Evolutionary conservation across 2,888 invertebrate species (phyloP).

Genomic region (Drosophila affinis): DNA sequence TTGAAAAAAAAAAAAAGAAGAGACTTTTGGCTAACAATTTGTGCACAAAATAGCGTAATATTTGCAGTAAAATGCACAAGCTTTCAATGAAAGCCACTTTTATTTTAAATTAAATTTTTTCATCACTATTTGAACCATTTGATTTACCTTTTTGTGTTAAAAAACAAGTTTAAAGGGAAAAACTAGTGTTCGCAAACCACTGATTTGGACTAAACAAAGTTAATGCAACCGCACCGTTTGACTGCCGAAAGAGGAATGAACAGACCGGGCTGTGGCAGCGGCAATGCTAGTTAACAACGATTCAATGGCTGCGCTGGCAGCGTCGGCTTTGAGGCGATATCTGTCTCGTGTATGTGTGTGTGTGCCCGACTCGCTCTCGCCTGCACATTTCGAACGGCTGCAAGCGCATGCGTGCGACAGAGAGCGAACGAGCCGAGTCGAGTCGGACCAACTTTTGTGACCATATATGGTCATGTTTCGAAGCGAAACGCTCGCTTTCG

Average conservation of each 20-base stretch:
- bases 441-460: constrained; percentile 81
- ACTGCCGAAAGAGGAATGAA: constrained; percentile 75
- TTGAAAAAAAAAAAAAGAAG: neutral
- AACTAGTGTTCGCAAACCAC: constrained; percentile 28
- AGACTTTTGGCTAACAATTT: neutral
- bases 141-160: constrained; percentile 58
- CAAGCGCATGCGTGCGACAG: constrained; percentile 63
- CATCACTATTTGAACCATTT: neutral
- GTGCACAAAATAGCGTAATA: neutral
- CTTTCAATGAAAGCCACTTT: neutral
- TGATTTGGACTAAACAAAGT: constrained; percentile 36
- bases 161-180: constrained; percentile 41
- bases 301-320: constrained; percentile 54
- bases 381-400: constrained; percentile 20
- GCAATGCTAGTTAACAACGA: constrained; percentile 71
- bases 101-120: neutral
- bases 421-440: constrained; percentile 52
- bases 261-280: constrained; percentile 26
- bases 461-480: constrained; percentile 84
- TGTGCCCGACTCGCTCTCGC: constrained; percentile 37
- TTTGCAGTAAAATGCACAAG: neutral
- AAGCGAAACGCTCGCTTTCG: constrained; percentile 54
- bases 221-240: constrained; percentile 64
- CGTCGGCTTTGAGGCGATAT: constrained; percentile 32
- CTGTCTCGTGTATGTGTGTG: constrained; percentile 24